Evolutionary conservation across 2,113 vertebrate genomes (phyloP).

Genomic region (Daubentonia madagascariensis): DNA sequence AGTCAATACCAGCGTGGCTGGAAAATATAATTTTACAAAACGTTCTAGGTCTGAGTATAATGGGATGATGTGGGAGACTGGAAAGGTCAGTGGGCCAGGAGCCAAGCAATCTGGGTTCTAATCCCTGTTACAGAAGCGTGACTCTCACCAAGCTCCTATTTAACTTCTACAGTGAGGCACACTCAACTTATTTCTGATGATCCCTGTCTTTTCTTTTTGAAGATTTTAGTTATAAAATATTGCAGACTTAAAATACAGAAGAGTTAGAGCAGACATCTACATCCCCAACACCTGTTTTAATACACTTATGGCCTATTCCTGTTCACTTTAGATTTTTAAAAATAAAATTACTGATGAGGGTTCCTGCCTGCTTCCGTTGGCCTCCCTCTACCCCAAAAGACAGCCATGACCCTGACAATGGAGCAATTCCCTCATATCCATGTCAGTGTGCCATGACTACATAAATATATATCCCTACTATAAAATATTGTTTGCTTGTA

Average conservation of each 20-base stretch:
- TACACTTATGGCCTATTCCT: background rate
- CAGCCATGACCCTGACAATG: background rate
- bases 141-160: background rate
- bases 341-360: background rate
- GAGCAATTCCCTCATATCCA: background rate
- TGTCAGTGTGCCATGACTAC: background rate
- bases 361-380: background rate
- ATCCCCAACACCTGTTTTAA: background rate
- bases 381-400: background rate
- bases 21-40: background rate
- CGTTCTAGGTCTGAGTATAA: background rate
- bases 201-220: background rate
- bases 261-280: background rate
- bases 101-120: background rate
- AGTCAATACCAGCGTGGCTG: background rate
- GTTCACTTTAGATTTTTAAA: background rate
- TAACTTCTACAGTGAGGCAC: background rate
- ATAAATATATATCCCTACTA: background rate
- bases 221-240: background rate
- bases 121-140: background rate
- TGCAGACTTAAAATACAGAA: background rate
- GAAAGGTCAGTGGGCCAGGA: background rate
- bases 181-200: background rate
- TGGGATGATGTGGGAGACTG: accelerated
- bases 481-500: background rate